Evolutionary conservation across 2,888 invertebrate genomes (phyloP), one percentile per base, ranked within the genome.

Genomic region (Aspidiotus rigidus): DNA sequence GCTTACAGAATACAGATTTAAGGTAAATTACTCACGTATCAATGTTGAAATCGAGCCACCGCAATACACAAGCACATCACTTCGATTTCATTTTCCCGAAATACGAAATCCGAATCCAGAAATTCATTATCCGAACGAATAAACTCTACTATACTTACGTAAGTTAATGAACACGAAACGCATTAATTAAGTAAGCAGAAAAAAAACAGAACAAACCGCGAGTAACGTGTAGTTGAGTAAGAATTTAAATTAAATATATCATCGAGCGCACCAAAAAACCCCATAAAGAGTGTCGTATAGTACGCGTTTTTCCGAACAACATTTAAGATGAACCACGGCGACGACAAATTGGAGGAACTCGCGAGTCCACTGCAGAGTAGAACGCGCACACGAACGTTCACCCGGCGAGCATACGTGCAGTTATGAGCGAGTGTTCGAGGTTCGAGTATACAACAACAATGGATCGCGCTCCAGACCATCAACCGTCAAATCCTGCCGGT

Each of bases 401-500:
- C 2, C 49, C 49, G 49, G 49, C 28, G 28, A 28, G 28, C 28
- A 28, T 28, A 28, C 28, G 28, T 28, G 28, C 28, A 28, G 28
- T 28, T 3, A 28, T 28, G 28, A 28, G n/a, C 49, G 49, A n/a
- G 49, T 6, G n/a, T 49, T n/a, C 11, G 10, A 49, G 11, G 49
- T n/a, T 49, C 49, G 49, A 49, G 49, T 49, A 49, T 1, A n/a
- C 11, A 11, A 49, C 49, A n/a, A n/a, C 28, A 28, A 28, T 28
- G 28, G 28, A 28, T 28, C 28, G 49, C 49, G n/a, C n/a, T 49
- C 49, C 11, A 49, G 49, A 13, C 49, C n/a, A 28, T 28, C 28
- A 49, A 49, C 49, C 49, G 49, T n/a, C n/a, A 49, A 49, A 49
- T 49, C 49, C 49, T 49, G 11, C 49, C 49, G n/a, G 49, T n/a